Evolutionary conservation across 2,797 vertebrate genomes (phyloP).

Genomic region (Benthosema pterotum): DNA sequence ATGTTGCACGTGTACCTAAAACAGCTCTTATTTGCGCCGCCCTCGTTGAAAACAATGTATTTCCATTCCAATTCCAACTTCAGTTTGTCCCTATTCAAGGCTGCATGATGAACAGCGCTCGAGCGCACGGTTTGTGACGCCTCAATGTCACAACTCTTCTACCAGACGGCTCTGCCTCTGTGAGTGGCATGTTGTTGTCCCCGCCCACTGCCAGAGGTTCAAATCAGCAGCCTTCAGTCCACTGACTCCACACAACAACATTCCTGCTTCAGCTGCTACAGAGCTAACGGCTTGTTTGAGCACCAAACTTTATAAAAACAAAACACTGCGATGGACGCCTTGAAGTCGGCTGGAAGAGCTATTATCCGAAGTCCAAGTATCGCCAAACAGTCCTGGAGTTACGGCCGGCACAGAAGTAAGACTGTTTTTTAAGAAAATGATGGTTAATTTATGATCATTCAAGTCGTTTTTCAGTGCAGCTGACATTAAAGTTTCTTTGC

Average conservation of each 20-base stretch:
- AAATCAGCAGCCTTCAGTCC: neutral
- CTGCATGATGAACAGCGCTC: too few relatives aligned
- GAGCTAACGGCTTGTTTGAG: neutral
- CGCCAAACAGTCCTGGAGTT: slow-evolving; percentile 81
- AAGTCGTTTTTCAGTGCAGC: neutral
- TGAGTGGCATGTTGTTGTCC: slow-evolving; percentile 24
- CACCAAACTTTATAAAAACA: neutral
- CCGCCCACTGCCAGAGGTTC: slow-evolving; percentile 32
- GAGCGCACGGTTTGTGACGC: too few relatives aligned
- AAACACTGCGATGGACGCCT: slow-evolving; percentile 79
- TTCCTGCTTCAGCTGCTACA: slow-evolving; percentile 24
- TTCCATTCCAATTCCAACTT: too few relatives aligned
- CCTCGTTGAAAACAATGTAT: too few relatives aligned
- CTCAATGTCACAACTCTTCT: too few relatives aligned
- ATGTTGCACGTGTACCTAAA: too few relatives aligned
- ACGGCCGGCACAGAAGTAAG: slow-evolving; percentile 85
- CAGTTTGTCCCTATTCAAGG: too few relatives aligned
- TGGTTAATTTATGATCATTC: neutral
- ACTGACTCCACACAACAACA: slow-evolving; percentile 45
- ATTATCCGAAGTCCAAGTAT: slow-evolving; percentile 85
- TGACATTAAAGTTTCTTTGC: too few relatives aligned
- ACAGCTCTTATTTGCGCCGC: too few relatives aligned
- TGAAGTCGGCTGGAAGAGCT: slow-evolving; percentile 83
- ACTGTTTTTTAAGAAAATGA: neutral
- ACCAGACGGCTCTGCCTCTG: too few relatives aligned